phyloP scores from a whole-genome alignment of 37 sponge, comb jelly and placozoan genomes.

The Cladorhizidae sp. region DNA sequence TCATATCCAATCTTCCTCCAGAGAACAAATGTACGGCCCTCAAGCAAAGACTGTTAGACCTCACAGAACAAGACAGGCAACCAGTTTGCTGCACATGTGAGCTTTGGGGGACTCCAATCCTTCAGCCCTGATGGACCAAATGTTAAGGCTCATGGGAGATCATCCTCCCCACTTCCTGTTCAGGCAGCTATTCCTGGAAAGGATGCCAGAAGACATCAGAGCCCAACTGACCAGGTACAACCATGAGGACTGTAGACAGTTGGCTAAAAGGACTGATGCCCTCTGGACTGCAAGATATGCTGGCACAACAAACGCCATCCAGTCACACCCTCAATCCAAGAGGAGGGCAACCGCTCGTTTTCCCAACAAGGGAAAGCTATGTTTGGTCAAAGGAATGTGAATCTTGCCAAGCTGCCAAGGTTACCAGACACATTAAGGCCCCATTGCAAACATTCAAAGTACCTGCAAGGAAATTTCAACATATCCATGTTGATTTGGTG shows the following conservation, averaged over 20 bases:
- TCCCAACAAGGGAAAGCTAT: neutral
- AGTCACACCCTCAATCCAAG: slow-evolving; percentile 15
- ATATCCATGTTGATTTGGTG: slow-evolving; percentile 34
- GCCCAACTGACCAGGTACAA: too few species aligned
- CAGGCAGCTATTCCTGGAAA: too few species aligned
- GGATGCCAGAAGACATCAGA: too few species aligned
- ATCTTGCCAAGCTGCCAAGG: slow-evolving; percentile 32
- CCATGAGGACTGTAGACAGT: too few species aligned
- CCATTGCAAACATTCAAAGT: slow-evolving; percentile 8
- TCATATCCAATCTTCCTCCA: too few species aligned
- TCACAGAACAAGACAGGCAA: too few species aligned
- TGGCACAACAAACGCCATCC: slow-evolving; percentile 4
- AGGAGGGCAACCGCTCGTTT: slow-evolving; percentile 9
- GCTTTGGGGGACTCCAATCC: neutral
- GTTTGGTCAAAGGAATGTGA: slow-evolving; percentile 28
- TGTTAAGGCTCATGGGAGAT: too few species aligned
- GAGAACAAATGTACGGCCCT: too few species aligned
- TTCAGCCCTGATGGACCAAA: slow-evolving; percentile 1
- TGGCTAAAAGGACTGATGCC: slow-evolving; percentile 4
- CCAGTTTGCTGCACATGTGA: too few species aligned
- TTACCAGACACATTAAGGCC: slow-evolving; percentile 17
- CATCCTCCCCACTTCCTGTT: too few species aligned
- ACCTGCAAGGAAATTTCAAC: slow-evolving; percentile 22
- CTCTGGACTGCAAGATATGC: slow-evolving; percentile 29
- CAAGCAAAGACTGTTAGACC: too few species aligned